Evolutionary conservation across 2,113 vertebrate species (phyloP).

Genomic region (Urocynchramus pylzowi): DNA sequence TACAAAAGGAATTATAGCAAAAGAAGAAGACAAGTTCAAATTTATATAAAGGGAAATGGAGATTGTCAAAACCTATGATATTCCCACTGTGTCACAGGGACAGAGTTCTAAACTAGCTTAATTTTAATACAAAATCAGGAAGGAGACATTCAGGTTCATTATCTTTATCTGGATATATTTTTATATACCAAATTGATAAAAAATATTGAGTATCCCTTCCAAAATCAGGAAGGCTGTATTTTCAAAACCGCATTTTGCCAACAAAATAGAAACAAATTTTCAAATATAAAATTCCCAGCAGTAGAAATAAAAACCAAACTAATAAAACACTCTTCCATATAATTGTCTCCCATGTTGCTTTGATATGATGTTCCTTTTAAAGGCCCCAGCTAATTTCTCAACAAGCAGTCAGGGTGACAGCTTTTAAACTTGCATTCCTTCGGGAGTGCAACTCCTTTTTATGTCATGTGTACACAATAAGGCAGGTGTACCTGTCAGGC

Average conservation of each 20-base stretch:
- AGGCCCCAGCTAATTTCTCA: background rate
- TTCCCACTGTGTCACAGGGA: background rate
- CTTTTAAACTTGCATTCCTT: background rate
- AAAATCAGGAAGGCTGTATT: background rate
- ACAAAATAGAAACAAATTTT: background rate
- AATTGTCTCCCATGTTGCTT: background rate
- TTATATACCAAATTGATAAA: background rate
- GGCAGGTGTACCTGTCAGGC: background rate
- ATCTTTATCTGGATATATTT: background rate
- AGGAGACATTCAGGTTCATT: background rate
- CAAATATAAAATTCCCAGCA: background rate
- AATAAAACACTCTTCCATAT: background rate
- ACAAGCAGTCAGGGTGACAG: background rate
- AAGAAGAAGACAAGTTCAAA: background rate
- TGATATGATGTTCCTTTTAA: background rate
- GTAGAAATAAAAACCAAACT: background rate
- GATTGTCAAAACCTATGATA: background rate
- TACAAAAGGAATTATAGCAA: background rate
- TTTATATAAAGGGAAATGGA: background rate
- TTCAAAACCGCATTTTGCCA: background rate
- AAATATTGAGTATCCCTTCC: background rate
- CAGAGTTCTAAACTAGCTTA: background rate
- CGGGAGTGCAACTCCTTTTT: background rate
- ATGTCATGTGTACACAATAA: background rate
- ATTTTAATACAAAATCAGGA: background rate